Evolutionary conservation across 2,113 vertebrate genomes (phyloP), one percentile per base, ranked within the genome.

Genomic region (Corythornis madagascariensis): DNA sequence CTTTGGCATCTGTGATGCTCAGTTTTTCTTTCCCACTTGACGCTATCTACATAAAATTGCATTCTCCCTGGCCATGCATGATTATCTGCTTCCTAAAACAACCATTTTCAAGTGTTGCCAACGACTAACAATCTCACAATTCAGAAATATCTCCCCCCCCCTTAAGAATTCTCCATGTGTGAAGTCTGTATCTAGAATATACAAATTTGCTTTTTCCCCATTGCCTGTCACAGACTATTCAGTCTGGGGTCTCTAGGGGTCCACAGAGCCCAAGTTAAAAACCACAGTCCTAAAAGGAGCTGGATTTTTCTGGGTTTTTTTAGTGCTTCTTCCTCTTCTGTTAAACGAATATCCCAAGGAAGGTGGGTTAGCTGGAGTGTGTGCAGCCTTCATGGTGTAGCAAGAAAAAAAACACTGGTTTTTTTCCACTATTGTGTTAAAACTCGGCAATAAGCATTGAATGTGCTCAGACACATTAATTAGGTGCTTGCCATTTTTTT

Each of bases 1-100:
- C 16, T 83, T 83, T 33, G 77, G 22, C 38, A 82, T 40, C n/a
- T 53, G 45, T 82, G 74, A 10, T 1, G 4, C 26, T 72, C 59
- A 28, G 19, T 19, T 93, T 83, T 92, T 61, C 26, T 69, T 89
- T 55, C 5, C 6, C n/a, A 73, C 57, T 87, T 53, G 59, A 73
- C 5, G 1, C 13, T 73, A 52, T 67, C 45, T 75, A 55, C 56
- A 55, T 33, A 87, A 82, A 87, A 87, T 25, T 40, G 28, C 57
- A 57, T 55, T 88, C 38, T 89, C 35, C 40, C 56, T 69, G 33
- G 29, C 69, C 29, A 69, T 63, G 45, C 29, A 25, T 7, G n/a
- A 86, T 35, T 64, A 76, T 82, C 70, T 83, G 6, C 29, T 53
- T 90, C 70, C 66, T 75, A 87, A 92, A 96, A 21, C 70, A 82